A percentile compares a stretch with the other conserved stretches of the same genome.
phyloP scores from a whole-genome alignment of 2,797 vertebrate species.

The Podarcis lilfordi region DNA sequence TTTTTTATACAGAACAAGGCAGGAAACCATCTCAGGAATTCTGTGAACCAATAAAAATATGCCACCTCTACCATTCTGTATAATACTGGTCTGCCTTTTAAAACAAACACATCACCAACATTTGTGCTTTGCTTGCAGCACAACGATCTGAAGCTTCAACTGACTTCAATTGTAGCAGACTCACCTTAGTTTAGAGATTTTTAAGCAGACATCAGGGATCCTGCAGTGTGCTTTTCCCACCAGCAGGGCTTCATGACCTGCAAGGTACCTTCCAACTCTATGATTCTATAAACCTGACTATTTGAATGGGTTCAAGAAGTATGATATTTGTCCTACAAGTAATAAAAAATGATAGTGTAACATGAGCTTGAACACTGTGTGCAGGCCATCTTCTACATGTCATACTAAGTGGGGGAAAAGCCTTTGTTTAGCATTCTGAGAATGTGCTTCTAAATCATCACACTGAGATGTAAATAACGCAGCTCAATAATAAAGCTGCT shows the following conservation, averaged over 20 bases:
- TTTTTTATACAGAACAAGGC: neutral
- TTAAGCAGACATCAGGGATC: too few species aligned
- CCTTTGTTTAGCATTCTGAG: neutral
- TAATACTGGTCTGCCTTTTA: neutral
- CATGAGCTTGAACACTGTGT: neutral
- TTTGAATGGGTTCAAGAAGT: neutral
- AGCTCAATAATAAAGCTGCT: neutral
- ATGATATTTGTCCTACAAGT: neutral
- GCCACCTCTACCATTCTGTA: neutral
- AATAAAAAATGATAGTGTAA: neutral
- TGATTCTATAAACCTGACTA: constrained; percentile 20
- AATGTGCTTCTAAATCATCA: neutral
- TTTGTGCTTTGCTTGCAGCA: neutral
- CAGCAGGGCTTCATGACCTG: neutral
- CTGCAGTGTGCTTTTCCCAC: too few species aligned
- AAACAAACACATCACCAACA: neutral
- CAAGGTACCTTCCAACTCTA: neutral
- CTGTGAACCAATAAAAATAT: neutral
- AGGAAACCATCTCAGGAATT: neutral
- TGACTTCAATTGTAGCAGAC: too few species aligned
- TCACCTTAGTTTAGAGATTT: too few species aligned
- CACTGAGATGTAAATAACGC: neutral
- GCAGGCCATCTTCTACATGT: neutral
- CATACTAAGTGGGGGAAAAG: neutral
- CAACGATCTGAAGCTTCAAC: constrained; percentile 31